These are phyloP conservation scores for Porites cylindrica DNA, from an alignment of 92 coral and sea anemone species.

Conservation along the genomic window DNA sequence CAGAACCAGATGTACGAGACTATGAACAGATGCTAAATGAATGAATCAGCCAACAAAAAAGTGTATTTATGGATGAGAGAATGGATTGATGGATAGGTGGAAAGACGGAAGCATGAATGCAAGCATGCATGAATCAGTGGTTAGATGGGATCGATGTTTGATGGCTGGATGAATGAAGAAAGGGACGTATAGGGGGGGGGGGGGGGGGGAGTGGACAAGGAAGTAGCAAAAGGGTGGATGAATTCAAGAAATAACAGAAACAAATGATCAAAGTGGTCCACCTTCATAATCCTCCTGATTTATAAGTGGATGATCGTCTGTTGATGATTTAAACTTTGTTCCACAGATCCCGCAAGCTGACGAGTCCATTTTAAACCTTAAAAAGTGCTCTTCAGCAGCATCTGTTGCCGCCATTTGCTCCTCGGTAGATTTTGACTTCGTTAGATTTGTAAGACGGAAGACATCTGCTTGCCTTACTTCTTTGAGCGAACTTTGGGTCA, in stretches of 20 bases:
- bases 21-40: not conserved
- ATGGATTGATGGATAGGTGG: not conserved
- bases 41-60: not conserved
- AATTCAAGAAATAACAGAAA: not conserved
- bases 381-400: conserved; percentile 53
- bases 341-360: conserved; percentile 86
- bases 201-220: too few relatives aligned
- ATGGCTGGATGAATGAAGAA: not conserved
- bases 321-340: conserved; percentile 16
- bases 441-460: not conserved
- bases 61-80: not conserved
- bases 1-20: not conserved
- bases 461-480: not conserved
- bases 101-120: too few relatives aligned
- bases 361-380: conserved; percentile 73
- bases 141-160: too few relatives aligned
- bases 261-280: not conserved
- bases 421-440: conserved; percentile 4
- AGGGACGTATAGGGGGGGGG: too few relatives aligned
- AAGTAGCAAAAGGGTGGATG: not conserved
- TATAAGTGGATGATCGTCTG: not conserved
- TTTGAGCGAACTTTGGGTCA: conserved; percentile 37
- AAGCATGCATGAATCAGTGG: too few relatives aligned
- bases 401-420: not conserved
- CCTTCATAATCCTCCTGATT: conserved; percentile 4